phyloP scores from a whole-genome alignment of 2,113 vertebrate genomes.

The Cinclus cinclus region DNA sequence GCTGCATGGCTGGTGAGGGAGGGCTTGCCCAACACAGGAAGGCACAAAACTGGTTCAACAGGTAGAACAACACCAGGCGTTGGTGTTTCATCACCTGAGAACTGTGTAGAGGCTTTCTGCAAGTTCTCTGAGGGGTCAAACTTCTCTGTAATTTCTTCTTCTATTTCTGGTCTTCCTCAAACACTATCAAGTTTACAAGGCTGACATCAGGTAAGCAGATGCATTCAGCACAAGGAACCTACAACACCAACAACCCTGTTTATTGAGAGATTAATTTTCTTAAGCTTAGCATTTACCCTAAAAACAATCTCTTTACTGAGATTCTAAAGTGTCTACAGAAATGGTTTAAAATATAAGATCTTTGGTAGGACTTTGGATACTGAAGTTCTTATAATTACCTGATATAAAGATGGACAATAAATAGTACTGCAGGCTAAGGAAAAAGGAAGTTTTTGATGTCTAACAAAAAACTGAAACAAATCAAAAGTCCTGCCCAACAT shows the following conservation, averaged over 20 bases:
- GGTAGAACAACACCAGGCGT: neutral
- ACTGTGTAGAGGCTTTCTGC: neutral
- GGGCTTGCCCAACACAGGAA: neutral
- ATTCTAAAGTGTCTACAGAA: neutral
- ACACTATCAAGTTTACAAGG: neutral
- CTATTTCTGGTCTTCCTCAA: neutral
- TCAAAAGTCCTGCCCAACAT: neutral
- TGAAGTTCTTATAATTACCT: neutral
- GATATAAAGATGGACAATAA: neutral
- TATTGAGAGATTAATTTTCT: neutral
- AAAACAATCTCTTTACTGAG: neutral
- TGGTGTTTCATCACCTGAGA: slow-evolving; percentile 4
- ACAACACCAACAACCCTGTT: neutral
- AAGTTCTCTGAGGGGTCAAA: slow-evolving; percentile 12
- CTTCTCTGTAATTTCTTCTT: neutral
- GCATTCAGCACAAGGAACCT: neutral
- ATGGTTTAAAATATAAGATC: neutral
- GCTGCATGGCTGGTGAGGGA: neutral
- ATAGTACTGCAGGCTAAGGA: neutral
- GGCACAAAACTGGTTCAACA: slow-evolving; percentile 20
- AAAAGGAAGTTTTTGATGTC: neutral
- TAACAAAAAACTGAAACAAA: neutral
- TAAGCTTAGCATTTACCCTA: neutral
- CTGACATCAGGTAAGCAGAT: neutral
- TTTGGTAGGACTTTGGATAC: neutral